Evolutionary conservation across 2,888 invertebrate species (phyloP).

Genomic region (Thera britannica): DNA sequence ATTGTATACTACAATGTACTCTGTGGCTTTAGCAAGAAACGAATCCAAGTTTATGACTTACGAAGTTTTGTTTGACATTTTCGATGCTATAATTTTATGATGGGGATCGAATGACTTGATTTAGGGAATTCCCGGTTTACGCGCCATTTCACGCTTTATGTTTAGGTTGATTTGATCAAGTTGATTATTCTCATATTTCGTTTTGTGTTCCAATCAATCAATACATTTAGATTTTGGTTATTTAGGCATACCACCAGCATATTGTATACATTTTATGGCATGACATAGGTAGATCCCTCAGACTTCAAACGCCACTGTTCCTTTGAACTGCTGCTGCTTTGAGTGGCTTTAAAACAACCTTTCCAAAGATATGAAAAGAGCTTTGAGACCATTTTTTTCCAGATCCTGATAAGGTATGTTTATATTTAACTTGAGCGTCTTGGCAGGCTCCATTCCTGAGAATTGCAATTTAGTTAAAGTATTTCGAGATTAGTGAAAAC

Average conservation of each 20-base stretch:
- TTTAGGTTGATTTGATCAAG: slow-evolving; percentile 28
- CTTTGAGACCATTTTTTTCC: neutral
- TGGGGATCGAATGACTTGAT: slow-evolving; percentile 26
- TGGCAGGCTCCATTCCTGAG: neutral
- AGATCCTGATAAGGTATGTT: neutral
- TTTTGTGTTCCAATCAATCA: neutral
- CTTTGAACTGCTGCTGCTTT: too few relatives aligned
- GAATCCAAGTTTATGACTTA: slow-evolving; percentile 33
- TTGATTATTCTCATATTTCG: slow-evolving; percentile 17
- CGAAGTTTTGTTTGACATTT: slow-evolving; percentile 33
- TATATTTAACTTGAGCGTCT: neutral
- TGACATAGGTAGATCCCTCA: too few relatives aligned
- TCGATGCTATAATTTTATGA: slow-evolving; percentile 28
- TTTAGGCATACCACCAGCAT: neutral
- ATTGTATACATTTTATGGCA: too few relatives aligned
- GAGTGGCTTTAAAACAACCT: too few relatives aligned
- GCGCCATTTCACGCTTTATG: slow-evolving; percentile 28
- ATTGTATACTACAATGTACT: slow-evolving; percentile 12
- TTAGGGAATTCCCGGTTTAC: slow-evolving; percentile 27
- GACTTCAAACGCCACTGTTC: too few relatives aligned
- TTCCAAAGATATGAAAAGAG: too few relatives aligned
- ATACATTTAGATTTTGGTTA: neutral
- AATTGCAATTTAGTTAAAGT: neutral
- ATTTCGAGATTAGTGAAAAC: slow-evolving; percentile 1
- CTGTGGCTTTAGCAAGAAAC: slow-evolving; percentile 23